These are phyloP conservation scores for Limanda limanda DNA, from an alignment of 2,113 vertebrate genomes.

Conservation along the genomic window DNA sequence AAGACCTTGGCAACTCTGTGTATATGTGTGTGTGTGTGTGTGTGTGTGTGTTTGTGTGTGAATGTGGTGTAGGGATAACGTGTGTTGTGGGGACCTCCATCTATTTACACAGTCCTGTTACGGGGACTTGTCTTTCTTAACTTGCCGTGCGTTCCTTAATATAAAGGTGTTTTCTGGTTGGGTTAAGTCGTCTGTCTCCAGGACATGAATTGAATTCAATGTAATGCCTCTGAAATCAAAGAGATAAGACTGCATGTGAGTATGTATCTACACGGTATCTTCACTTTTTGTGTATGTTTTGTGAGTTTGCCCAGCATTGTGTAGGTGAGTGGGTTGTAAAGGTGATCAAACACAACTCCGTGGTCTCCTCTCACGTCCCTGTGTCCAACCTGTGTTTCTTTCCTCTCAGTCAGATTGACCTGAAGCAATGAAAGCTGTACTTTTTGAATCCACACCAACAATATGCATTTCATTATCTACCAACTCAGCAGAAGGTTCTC, in stretches of 20 bases:
- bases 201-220: neutral
- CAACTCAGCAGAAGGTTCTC: too few relatives aligned
- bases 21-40: neutral
- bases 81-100: neutral
- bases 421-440: too few relatives aligned
- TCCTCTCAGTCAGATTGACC: too few relatives aligned
- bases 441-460: too few relatives aligned
- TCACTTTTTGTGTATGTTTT: neutral
- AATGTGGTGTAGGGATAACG: neutral
- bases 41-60: neutral
- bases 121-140: too few relatives aligned
- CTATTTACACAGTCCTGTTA: neutral
- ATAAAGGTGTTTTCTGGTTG: neutral
- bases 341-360: too few relatives aligned
- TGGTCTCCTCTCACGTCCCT: too few relatives aligned
- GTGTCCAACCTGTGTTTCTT: too few relatives aligned
- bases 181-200: neutral
- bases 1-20: conserved; percentile 56
- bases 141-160: too few relatives aligned
- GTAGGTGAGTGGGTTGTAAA: too few relatives aligned
- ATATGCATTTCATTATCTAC: too few relatives aligned
- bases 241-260: conserved; percentile 8
- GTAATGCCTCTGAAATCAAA: neutral
- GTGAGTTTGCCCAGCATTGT: neutral
- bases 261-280: neutral